Conservation (phyloP, 2,888 invertebrate genomes). For the Eurytoma californica region DNA sequence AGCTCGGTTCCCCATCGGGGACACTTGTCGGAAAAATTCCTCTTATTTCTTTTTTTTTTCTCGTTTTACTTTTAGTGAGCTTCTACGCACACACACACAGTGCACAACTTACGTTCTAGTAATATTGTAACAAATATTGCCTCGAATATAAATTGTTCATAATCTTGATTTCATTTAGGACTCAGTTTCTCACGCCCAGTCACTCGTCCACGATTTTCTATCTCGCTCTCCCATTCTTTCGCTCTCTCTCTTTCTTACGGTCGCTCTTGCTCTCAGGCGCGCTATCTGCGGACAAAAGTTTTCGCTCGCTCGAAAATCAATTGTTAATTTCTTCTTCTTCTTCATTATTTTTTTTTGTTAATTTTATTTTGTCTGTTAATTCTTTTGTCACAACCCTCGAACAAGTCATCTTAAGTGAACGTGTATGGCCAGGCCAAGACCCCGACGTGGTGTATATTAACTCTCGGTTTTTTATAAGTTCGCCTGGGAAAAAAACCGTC, state of each 20-base stretch:
- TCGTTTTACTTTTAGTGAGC: constrained; percentile 11
- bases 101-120: constrained; percentile 69
- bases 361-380: constrained; percentile 24
- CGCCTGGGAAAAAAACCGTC: constrained; percentile 59
- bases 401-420: constrained; percentile 59
- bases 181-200: constrained; percentile 40
- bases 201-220: constrained; percentile 17
- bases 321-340: constrained; percentile 57
- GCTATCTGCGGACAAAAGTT: constrained; percentile 64
- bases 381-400: constrained; percentile 50
- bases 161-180: constrained; percentile 8
- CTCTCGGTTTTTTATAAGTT: constrained; percentile 64
- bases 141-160: constrained; percentile 70
- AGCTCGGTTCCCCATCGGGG: not conserved
- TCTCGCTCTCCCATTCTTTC: constrained; percentile 18
- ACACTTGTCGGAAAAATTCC: too few relatives aligned
- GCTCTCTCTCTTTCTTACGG: constrained; percentile 10
- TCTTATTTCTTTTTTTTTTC: too few relatives aligned
- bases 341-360: constrained; percentile 52
- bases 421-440: constrained; percentile 71
- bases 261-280: constrained; percentile 28
- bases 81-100: constrained; percentile 54
- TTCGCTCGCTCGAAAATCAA: constrained; percentile 41
- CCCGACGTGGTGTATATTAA: constrained; percentile 60
- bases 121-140: constrained; percentile 74